A percentile compares a stretch with the other conserved stretches of the same genome.
These are phyloP conservation scores for Melanogrammus aeglefinus DNA, from an alignment of 2,797 vertebrate species.

Conservation along the genomic window DNA sequence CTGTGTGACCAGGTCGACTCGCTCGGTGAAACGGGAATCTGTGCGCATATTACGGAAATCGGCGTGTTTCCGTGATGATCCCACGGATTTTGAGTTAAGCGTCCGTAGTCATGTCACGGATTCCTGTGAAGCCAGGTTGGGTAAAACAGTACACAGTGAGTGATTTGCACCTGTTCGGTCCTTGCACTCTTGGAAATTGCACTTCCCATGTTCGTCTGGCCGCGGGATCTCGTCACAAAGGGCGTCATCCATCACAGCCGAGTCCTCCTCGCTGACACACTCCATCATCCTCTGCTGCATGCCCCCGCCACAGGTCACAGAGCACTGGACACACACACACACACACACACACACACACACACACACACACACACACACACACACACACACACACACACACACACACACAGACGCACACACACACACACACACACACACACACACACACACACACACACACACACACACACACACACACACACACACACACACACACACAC, in stretches of 20 bases:
- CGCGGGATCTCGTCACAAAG: slow-evolving; percentile 64
- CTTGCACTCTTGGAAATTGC: slow-evolving; percentile 70
- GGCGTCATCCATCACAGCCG: slow-evolving; percentile 48
- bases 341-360: slow-evolving; percentile 4
- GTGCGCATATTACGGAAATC: too few relatives aligned
- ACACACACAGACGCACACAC: neutral
- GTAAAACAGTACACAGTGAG: neutral
- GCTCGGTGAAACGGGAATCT: too few relatives aligned
- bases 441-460: neutral
- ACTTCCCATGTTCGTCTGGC: slow-evolving; percentile 68
- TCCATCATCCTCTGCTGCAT: slow-evolving; percentile 64
- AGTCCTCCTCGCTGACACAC: slow-evolving; percentile 61
- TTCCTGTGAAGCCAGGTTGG: too few relatives aligned
- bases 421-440: neutral
- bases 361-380: slow-evolving; percentile 23
- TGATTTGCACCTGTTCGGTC: slow-evolving; percentile 51
- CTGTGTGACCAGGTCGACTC: too few relatives aligned
- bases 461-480: neutral
- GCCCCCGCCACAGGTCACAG: slow-evolving; percentile 70
- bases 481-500: neutral
- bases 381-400: neutral
- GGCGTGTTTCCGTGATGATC: too few relatives aligned
- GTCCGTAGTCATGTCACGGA: too few relatives aligned
- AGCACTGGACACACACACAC: slow-evolving; percentile 63
- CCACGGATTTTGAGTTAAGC: too few relatives aligned